Conservation (phyloP, 2,113 vertebrate species). For the Anarhynchus alexandrinus region DNA sequence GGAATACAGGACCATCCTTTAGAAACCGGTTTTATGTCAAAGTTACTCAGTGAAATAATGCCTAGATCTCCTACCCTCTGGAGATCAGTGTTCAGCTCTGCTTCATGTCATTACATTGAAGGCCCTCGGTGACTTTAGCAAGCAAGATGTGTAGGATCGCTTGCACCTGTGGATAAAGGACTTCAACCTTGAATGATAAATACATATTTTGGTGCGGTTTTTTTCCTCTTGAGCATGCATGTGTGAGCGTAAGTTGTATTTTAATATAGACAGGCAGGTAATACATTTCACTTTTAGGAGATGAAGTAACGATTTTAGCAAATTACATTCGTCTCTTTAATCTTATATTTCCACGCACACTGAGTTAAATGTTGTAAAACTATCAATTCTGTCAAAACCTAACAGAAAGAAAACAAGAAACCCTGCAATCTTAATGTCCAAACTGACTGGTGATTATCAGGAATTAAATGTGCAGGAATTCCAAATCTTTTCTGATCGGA, state of each 20-base stretch:
- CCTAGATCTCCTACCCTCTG: constrained; percentile 18
- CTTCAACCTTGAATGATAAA: constrained; percentile 68
- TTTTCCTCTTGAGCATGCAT: constrained; percentile 61
- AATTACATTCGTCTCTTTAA: constrained; percentile 75
- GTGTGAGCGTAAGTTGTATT: constrained; percentile 40
- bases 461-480: constrained; percentile 85
- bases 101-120: constrained; percentile 62
- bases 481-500: constrained; percentile 83
- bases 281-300: constrained; percentile 74
- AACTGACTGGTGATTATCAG: constrained; percentile 84
- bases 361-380: constrained; percentile 84
- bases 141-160: constrained; percentile 44
- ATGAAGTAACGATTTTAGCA: constrained; percentile 68
- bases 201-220: background rate
- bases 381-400: constrained; percentile 86
- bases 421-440: constrained; percentile 84
- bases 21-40: constrained; percentile 56
- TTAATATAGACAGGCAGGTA: constrained; percentile 69
- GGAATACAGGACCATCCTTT: constrained; percentile 26
- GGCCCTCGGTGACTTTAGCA: constrained; percentile 45
- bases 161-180: constrained; percentile 63
- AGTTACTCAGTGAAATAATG: constrained; percentile 56
- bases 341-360: constrained; percentile 81
- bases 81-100: constrained; percentile 51
- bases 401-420: constrained; percentile 81